Percentiles rank a stretch among this genome's conserved stretches.
Conservation (phyloP, 2,113 vertebrate genomes). For the Bubo scandiacus region DNA sequence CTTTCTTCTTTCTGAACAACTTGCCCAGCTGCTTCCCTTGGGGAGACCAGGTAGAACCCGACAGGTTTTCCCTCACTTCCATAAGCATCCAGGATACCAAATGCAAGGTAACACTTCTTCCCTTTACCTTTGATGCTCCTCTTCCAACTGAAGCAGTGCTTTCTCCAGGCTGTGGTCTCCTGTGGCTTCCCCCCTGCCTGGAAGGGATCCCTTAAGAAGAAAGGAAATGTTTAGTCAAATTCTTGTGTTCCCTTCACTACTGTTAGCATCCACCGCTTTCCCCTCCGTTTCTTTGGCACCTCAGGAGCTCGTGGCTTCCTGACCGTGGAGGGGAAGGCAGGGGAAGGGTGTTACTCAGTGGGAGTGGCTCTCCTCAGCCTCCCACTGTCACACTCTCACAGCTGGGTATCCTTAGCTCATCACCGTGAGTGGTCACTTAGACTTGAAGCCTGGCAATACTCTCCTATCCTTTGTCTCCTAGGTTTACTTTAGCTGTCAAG, state of each 20-base stretch:
- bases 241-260: background rate
- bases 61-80: background rate
- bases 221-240: background rate
- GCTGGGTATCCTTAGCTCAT: background rate
- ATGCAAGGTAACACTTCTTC: background rate
- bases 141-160: constrained; percentile 83
- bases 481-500: background rate
- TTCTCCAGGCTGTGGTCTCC: constrained; percentile 83
- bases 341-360: too few relatives aligned
- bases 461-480: background rate
- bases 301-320: background rate
- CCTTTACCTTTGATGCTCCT: constrained; percentile 86
- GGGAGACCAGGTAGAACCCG: background rate
- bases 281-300: fast-evolving
- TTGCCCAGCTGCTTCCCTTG: background rate
- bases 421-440: background rate
- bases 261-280: background rate
- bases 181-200: constrained; percentile 62
- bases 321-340: background rate
- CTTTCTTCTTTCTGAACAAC: background rate
- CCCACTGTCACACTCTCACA: background rate
- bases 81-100: background rate
- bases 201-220: constrained; percentile 51
- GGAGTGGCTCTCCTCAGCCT: background rate
- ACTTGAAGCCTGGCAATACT: background rate